phyloP scores from a whole-genome alignment of 2,113 vertebrate genomes.

The Carlito syrichta region DNA sequence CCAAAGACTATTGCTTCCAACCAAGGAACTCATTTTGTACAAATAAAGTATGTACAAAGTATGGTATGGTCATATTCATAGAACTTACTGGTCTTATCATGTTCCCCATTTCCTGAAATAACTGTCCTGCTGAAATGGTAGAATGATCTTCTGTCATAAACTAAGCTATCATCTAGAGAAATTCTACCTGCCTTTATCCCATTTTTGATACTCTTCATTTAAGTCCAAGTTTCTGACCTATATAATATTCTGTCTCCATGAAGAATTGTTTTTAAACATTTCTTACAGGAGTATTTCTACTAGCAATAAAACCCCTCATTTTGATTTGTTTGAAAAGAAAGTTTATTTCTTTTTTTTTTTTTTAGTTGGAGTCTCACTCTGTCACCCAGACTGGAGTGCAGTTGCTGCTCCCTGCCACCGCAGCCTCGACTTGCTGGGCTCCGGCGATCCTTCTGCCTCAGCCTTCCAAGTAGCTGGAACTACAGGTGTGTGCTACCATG shows the following conservation, averaged over 20 bases:
- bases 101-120: neutral
- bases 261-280: neutral
- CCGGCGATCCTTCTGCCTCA: too few relatives aligned
- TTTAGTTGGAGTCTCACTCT: too few relatives aligned
- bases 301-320: neutral
- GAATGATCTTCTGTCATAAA: neutral
- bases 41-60: neutral
- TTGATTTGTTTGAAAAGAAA: neutral
- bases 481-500: too few relatives aligned
- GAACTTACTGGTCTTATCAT: neutral
- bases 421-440: too few relatives aligned
- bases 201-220: neutral
- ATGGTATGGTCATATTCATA: neutral
- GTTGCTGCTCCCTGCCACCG: too few relatives aligned
- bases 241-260: neutral
- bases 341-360: constrained; percentile 26
- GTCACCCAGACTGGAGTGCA: too few relatives aligned
- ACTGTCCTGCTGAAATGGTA: neutral
- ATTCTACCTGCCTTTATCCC: neutral
- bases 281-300: neutral
- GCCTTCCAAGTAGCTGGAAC: too few relatives aligned
- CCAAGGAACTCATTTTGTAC: neutral
- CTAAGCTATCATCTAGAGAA: neutral
- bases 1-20: neutral
- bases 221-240: neutral